These are phyloP conservation scores for Drosophila rellima DNA, from an alignment of 2,888 invertebrate genomes.

Conservation along the genomic window DNA sequence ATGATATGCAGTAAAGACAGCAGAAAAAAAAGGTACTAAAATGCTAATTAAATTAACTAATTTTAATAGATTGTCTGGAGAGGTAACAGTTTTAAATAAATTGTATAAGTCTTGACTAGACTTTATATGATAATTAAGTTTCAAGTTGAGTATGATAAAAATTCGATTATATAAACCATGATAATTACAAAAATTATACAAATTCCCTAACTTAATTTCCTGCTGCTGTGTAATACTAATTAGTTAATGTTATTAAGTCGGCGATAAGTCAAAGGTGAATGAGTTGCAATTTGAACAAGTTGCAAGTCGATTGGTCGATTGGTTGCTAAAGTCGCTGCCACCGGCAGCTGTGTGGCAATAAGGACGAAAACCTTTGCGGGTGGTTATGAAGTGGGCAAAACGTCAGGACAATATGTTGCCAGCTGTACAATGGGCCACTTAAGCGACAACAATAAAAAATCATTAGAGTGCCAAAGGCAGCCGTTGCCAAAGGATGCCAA, in stretches of 20 bases:
- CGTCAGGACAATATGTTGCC: constrained; percentile 72
- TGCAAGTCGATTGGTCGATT: constrained; percentile 22
- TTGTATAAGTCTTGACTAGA: too few relatives aligned
- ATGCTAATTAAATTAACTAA: not conserved
- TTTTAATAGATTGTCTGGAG: not conserved
- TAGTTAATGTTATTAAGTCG: constrained; percentile 31
- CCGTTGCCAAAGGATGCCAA: constrained; percentile 33
- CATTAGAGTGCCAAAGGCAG: constrained; percentile 76
- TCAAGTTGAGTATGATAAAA: not conserved
- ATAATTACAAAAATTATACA: not conserved
- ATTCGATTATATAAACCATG: not conserved
- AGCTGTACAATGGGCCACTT: constrained; percentile 79
- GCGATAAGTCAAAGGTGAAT: not conserved
- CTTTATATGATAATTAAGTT: too few relatives aligned
- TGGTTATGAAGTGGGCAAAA: constrained; percentile 38
- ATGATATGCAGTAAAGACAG: constrained; percentile 7
- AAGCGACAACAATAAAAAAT: constrained; percentile 79
- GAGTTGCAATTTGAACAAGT: constrained; percentile 27
- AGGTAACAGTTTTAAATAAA: not conserved
- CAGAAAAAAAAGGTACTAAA: not conserved
- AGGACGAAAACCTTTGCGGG: constrained; percentile 9
- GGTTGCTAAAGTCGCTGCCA: constrained; percentile 14
- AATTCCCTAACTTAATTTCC: not conserved
- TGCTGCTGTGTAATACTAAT: constrained; percentile 17
- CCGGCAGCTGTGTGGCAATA: constrained; percentile 27